Conservation (phyloP, 2,888 invertebrate genomes). For the Nemotelus pantherinus region DNA sequence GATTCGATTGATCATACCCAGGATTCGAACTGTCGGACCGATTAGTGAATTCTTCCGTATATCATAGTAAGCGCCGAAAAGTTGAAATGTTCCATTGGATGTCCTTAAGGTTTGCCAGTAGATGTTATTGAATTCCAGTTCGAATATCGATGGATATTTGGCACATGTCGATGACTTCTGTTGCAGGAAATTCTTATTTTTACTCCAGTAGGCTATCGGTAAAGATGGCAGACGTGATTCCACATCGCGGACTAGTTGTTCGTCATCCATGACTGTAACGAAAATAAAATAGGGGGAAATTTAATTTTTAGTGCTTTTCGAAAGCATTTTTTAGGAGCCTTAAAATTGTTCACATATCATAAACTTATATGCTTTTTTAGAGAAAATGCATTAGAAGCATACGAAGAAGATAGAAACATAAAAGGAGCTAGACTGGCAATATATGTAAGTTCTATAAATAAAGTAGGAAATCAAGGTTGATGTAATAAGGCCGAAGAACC, state of each 20-base stretch:
- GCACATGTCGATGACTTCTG: slow-evolving; percentile 77
- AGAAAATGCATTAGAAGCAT: no score
- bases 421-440: no score
- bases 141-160: slow-evolving; percentile 87
- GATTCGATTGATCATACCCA: slow-evolving; percentile 90
- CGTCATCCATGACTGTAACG: slow-evolving; percentile 69
- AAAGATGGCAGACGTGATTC: slow-evolving; percentile 83
- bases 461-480: no score
- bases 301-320: neutral
- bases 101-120: slow-evolving; percentile 91
- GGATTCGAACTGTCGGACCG: slow-evolving; percentile 84
- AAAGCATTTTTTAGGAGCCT: no score
- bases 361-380: no score
- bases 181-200: slow-evolving; percentile 73
- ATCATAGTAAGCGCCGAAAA: slow-evolving; percentile 91
- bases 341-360: no score
- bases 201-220: slow-evolving; percentile 87
- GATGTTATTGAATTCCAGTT: slow-evolving; percentile 90
- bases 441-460: no score
- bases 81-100: slow-evolving; percentile 87
- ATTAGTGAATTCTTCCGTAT: slow-evolving; percentile 79
- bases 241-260: slow-evolving; percentile 79
- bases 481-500: no score
- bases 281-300: neutral
- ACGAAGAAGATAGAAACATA: no score